phyloP scores from a whole-genome alignment of 1,140 invertebrate species.

The Pogonomyrmex barbatus region DNA sequence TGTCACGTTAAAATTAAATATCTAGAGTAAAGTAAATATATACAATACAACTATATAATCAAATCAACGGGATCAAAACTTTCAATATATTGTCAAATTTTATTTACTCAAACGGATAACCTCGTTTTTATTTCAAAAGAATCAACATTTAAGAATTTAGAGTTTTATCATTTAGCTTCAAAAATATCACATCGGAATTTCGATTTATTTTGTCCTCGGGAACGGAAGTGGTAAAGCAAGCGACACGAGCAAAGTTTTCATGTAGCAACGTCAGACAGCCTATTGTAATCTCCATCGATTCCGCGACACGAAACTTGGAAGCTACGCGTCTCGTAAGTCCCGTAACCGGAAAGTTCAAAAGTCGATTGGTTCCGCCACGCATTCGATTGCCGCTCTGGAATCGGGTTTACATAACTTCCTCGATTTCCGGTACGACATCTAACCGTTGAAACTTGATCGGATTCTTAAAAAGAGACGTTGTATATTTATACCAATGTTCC shows the following conservation, averaged over 20 bases:
- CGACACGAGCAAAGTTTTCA: slow-evolving; percentile 41
- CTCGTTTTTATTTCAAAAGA: background rate
- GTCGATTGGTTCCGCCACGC: slow-evolving; percentile 52
- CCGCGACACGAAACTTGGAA: slow-evolving; percentile 41
- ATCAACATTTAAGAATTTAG: background rate
- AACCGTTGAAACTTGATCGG: slow-evolving; percentile 28
- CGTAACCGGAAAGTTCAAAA: slow-evolving; percentile 61
- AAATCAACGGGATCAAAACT: slow-evolving; percentile 1
- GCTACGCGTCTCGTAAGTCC: slow-evolving; percentile 51
- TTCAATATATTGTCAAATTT: slow-evolving; percentile 7
- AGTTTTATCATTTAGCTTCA: slow-evolving; percentile 28
- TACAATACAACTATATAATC: background rate
- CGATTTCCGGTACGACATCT: slow-evolving; percentile 17
- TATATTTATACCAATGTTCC: slow-evolving; percentile 5
- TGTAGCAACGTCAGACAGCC: background rate
- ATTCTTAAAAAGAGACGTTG: slow-evolving; percentile 44
- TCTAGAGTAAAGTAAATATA: background rate
- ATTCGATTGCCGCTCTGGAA: slow-evolving; percentile 42
- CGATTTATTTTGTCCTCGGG: slow-evolving; percentile 31
- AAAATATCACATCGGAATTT: slow-evolving; percentile 26
- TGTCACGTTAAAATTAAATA: background rate
- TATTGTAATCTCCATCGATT: slow-evolving; percentile 67
- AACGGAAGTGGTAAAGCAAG: slow-evolving; percentile 17
- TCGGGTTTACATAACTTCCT: slow-evolving; percentile 60
- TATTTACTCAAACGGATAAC: background rate